Base-by-base conservation (phyloP, 2,888 invertebrate species). In the Chrysolina oricalcia region DNA sequence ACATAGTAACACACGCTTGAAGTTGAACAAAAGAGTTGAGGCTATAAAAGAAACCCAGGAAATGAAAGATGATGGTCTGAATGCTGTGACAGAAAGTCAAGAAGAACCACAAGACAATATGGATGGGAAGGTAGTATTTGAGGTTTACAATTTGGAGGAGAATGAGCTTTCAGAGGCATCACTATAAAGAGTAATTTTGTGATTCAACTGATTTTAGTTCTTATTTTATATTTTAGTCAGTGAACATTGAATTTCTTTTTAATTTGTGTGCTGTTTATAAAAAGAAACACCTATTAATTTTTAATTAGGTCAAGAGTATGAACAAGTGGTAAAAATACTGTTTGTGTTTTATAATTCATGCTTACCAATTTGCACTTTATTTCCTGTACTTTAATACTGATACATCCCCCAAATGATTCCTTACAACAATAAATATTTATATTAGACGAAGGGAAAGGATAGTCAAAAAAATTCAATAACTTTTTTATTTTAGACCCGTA, bases 271-370 rank as follows among this genome's bases (percentile, higher is more conserved):
- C 27, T 27, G 27, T 27, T 5, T 3, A 27, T n/a, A 3, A 3
- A 27, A 27, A 27, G n/a, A n/a, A n/a, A n/a, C n/a, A 56, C 43
- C 21, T 19, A 27, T 72, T 72, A 40, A 41, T 66, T 56, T 65
- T 66, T 67, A 59, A 72, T 67, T 66, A 46, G 41, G 59, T 67
- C 72, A n/a, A 67, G 43, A 72, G 67, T 59, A 72, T 72, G 67
- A 72, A 72, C 72, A 59, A 72, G 67, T 67, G 68, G 73, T 63
- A 67, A 73, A 62, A 73, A 73, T 46, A 71, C 48, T 43, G 43
- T 27, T 62, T 71, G 46, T 48, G 64, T 71, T 23, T 64, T 71
- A 70, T 71, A 65, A 50, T 63, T 63, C 59, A 72, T 66, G 59
- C 72, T 23, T 8, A 67, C 48, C 72, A 72, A 67, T 67, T 73